Base-by-base conservation (phyloP, 2,797 vertebrate species). In the Sebastes steindachneri region DNA sequence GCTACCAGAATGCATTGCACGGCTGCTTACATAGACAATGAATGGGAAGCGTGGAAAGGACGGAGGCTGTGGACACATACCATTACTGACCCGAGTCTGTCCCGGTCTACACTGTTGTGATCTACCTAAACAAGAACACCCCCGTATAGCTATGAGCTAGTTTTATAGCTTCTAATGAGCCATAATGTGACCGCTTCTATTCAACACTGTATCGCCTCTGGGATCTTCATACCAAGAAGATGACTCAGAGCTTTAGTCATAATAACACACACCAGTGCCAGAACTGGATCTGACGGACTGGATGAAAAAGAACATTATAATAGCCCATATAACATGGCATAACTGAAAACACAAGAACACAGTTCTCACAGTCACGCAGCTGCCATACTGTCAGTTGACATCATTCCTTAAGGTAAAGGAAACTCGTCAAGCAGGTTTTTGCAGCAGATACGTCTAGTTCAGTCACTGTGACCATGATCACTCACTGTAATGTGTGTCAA, bases 381-480 rank as follows among this genome's bases (percentile, higher is more conserved):
- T 29, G 15, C 10, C 14, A 33, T 9, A 7, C 21, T 10, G 23
- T 29, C 14, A 5, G 9, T 23, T 29, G 53, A 71, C 19, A 54
- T 51, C 14, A 3, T 3, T 41, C 21, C 23, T 64, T 31, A 15
- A 55, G 11, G 53, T 26, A 58, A 65, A 55, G 5, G 0, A 60
- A 91, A 91, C 77, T 12, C 64, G 69, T 10, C 26, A 1, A 65
- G 67, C 90, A 29, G 63, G 89, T 88, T 89, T 59, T 4, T 48
- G 41, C 37, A 51, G 35, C 4, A 33, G 48, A 67, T 37, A 37
- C 65, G 14, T 81, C 63, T 23, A 8, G 2, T 55, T 5, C 8
- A 25, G 23, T 60, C 25, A n/a, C 68, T 21, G 54, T 69, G 65
- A 60, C 31, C 33, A 35, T 28, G 21, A 28, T 68, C 51, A n/a